Conservation (phyloP, 2,888 invertebrate genomes). For the Sthenelais limicola region DNA sequence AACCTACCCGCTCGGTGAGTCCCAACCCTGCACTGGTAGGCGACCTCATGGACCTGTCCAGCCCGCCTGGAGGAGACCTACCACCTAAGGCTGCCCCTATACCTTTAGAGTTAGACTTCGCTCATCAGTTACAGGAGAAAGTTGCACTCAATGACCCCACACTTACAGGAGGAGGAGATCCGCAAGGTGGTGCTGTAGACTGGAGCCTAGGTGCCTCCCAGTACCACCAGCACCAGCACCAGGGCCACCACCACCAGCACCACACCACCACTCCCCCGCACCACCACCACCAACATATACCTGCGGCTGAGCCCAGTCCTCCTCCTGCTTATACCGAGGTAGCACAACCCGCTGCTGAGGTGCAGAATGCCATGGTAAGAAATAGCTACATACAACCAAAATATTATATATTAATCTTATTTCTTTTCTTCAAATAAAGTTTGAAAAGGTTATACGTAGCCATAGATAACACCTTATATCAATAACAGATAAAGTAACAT, state of each 20-base stretch:
- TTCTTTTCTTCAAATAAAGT: too few relatives aligned
- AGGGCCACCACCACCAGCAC: too few relatives aligned
- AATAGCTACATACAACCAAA: too few relatives aligned
- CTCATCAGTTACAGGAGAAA: background rate
- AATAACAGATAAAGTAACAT: too few relatives aligned
- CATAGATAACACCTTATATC: too few relatives aligned
- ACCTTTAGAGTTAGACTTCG: slow-evolving; percentile 2
- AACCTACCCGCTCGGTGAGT: background rate
- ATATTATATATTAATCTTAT: too few relatives aligned
- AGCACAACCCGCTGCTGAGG: background rate
- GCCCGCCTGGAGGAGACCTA: slow-evolving; percentile 1
- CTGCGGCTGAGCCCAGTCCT: slow-evolving; percentile 23
- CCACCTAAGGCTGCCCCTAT: background rate
- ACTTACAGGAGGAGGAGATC: background rate
- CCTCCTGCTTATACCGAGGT: slow-evolving; percentile 23
- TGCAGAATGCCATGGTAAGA: background rate
- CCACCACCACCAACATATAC: too few relatives aligned
- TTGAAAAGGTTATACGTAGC: too few relatives aligned
- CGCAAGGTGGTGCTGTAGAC: background rate
- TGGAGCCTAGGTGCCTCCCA: too few relatives aligned
- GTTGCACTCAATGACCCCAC: background rate
- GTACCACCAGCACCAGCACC: too few relatives aligned
- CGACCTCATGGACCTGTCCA: slow-evolving; percentile 41
- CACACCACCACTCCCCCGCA: too few relatives aligned
- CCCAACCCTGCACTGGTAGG: background rate